Percentiles rank a stretch among this genome's conserved stretches.
Conservation (phyloP, 2,113 vertebrate genomes). For the Lamprotornis superbus region DNA sequence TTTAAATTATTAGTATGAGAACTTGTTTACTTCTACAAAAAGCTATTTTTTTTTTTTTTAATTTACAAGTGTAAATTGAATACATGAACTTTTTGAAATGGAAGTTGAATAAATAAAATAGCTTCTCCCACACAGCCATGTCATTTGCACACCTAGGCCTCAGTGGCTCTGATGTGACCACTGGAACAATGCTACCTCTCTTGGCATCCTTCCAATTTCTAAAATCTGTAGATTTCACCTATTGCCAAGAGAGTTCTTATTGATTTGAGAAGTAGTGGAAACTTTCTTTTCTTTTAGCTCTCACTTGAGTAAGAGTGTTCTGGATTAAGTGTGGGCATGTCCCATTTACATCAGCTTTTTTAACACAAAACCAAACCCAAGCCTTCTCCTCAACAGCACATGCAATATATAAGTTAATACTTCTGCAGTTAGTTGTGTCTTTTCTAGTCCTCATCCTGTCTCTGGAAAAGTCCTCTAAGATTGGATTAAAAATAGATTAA, state of each 20-base stretch:
- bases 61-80: background rate
- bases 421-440: background rate
- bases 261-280: background rate
- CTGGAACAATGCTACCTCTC: background rate
- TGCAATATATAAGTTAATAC: background rate
- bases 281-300: background rate
- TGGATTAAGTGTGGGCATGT: background rate
- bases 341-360: background rate
- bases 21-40: background rate
- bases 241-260: background rate
- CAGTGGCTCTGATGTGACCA: rapidly evolving
- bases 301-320: background rate
- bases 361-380: background rate
- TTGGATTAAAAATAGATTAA: background rate
- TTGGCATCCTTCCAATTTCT: background rate
- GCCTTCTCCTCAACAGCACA: background rate
- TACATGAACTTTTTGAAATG: background rate
- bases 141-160: background rate
- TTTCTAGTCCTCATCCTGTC: background rate
- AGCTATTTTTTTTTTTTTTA: background rate
- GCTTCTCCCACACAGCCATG: background rate
- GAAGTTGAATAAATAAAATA: background rate
- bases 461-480: background rate
- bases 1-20: background rate
- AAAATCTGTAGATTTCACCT: background rate